Evolutionary conservation across 2,888 invertebrate species (phyloP).

Genomic region (Luffia ferchaultella): DNA sequence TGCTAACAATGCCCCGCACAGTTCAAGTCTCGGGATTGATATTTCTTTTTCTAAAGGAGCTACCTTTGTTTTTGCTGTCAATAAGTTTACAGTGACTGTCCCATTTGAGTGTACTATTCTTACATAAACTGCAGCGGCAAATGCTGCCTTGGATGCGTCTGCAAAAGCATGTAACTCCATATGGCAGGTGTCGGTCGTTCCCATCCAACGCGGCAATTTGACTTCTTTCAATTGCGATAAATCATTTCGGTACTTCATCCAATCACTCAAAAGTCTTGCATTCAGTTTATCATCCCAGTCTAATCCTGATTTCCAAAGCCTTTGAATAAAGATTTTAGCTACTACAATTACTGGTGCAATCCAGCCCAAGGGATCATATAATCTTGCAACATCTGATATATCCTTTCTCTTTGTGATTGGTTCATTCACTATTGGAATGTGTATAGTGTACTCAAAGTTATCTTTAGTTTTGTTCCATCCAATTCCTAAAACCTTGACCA

Average conservation of each 20-base stretch:
- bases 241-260: constrained; percentile 10
- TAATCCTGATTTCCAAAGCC: constrained; percentile 14
- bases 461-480: constrained; percentile 18
- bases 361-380: constrained; percentile 22
- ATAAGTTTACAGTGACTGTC: constrained; percentile 6
- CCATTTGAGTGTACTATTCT: background rate
- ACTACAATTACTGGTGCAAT: constrained; percentile 16
- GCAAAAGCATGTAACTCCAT: constrained; percentile 15
- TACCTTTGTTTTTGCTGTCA: constrained; percentile 16
- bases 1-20: constrained; percentile 12
- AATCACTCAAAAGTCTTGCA: constrained; percentile 8
- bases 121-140: constrained; percentile 16
- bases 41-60: constrained; percentile 13
- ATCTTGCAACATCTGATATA: constrained; percentile 17
- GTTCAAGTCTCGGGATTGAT: constrained; percentile 17
- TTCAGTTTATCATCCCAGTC: constrained; percentile 15
- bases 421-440: constrained; percentile 9
- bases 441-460: constrained; percentile 14
- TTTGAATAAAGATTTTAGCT: too few relatives aligned
- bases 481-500: constrained; percentile 18
- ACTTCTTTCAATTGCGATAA: constrained; percentile 7
- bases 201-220: constrained; percentile 14
- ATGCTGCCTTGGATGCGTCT: constrained; percentile 16
- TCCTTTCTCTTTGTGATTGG: constrained; percentile 16
- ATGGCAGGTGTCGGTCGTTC: background rate